A percentile compares a stretch with the other conserved stretches of the same genome.
These are phyloP conservation scores for Limnodromus scolopaceus DNA, from an alignment of 2,797 vertebrate genomes.

Conservation along the genomic window DNA sequence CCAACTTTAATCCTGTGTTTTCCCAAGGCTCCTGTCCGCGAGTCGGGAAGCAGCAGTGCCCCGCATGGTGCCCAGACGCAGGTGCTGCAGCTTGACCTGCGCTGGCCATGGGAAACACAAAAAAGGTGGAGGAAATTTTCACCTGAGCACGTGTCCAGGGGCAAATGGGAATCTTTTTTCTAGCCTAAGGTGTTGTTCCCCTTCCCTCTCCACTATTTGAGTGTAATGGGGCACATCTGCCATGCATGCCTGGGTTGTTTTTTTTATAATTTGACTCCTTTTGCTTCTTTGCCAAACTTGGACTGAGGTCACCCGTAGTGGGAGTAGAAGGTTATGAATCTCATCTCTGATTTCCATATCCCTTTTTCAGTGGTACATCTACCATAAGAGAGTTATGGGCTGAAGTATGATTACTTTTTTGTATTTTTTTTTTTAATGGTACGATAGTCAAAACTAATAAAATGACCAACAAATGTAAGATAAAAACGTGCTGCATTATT, in stretches of 20 bases:
- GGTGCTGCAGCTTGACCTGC: too few species aligned
- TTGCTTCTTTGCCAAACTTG: not conserved
- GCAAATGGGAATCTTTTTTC: not conserved
- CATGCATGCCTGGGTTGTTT: not conserved
- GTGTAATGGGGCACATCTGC: not conserved
- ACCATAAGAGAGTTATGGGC: not conserved
- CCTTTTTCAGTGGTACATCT: not conserved
- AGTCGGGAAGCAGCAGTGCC: not conserved
- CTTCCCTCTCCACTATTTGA: not conserved
- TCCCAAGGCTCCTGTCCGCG: not conserved
- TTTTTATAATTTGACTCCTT: not conserved
- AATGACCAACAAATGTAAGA: conserved; percentile 31
- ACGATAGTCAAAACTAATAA: conserved; percentile 63
- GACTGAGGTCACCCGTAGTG: not conserved
- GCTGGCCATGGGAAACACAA: not conserved
- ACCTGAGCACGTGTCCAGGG: not conserved
- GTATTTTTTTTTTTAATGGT: conserved; percentile 3
- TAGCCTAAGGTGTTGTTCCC: not conserved
- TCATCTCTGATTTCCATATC: not conserved
- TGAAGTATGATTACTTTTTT: conserved; percentile 48
- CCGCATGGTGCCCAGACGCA: accelerated
- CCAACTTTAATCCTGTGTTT: accelerated
- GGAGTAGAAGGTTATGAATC: not conserved
- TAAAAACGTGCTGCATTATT: conserved; percentile 64
- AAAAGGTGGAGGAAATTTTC: not conserved